Percentiles rank a stretch among this genome's conserved stretches.
phyloP scores from a whole-genome alignment of 2,888 invertebrate species.

The Drosophila maculinotata region DNA sequence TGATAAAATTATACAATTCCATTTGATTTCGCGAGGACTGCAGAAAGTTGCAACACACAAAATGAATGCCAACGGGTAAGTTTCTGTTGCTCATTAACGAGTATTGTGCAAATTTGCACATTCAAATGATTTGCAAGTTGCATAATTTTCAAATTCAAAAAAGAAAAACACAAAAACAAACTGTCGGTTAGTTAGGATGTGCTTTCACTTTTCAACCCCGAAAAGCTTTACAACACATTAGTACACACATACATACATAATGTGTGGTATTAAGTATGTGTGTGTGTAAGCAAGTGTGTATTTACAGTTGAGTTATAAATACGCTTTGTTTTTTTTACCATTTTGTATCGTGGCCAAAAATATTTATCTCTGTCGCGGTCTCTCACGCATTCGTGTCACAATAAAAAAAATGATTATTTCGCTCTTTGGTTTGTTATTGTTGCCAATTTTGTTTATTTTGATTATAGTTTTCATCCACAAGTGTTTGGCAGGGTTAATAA shows the following conservation, averaged over 20 bases:
- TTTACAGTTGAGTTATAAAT: constrained; percentile 40
- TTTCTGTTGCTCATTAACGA: constrained; percentile 11
- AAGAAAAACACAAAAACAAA: constrained; percentile 19
- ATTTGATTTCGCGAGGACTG: constrained; percentile 9
- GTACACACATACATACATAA: constrained; percentile 3
- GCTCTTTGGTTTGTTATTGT: constrained; percentile 10
- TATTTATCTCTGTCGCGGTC: constrained; percentile 19
- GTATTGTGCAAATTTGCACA: constrained; percentile 2
- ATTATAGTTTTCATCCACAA: constrained; percentile 1
- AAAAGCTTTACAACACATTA: constrained; percentile 32
- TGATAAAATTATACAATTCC: constrained; percentile 13
- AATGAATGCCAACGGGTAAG: constrained; percentile 67
- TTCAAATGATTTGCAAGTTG: constrained; percentile 49
- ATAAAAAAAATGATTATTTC: background rate
- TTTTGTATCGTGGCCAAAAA: constrained; percentile 16
- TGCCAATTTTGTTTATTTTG: constrained; percentile 24
- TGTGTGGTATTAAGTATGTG: constrained; percentile 1
- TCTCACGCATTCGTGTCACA: constrained; percentile 17
- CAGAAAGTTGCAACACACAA: constrained; percentile 31
- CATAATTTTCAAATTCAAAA: constrained; percentile 58
- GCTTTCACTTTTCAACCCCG: constrained; percentile 66
- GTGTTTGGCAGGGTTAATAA: background rate
- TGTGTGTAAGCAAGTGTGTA: constrained; percentile 8
- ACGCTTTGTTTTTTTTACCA: constrained; percentile 32
- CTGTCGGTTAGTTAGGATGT: constrained; percentile 20